These are phyloP conservation scores for Yponomeuta cagnagella DNA, from an alignment of 2,888 invertebrate genomes.

Conservation along the genomic window DNA sequence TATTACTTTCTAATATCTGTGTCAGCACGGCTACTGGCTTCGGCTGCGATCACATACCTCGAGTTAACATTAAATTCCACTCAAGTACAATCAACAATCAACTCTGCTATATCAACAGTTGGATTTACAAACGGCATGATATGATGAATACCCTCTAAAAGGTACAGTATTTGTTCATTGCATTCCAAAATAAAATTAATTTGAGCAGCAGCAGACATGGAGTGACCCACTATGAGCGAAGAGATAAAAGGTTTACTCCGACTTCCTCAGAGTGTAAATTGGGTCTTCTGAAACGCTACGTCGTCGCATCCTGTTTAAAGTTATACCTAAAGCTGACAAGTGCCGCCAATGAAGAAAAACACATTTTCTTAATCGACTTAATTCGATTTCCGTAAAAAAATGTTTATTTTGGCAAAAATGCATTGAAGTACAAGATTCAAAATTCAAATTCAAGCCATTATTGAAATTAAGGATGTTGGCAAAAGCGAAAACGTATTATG, in stretches of 20 bases:
- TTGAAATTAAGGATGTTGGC: no score
- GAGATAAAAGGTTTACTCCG: neutral
- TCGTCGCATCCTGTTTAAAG: no score
- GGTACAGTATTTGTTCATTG: slow-evolving; percentile 34
- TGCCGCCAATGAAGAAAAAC: no score
- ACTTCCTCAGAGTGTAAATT: neutral
- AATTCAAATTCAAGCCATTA: no score
- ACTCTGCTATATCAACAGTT: neutral
- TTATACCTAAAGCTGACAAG: no score
- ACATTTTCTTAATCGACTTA: no score
- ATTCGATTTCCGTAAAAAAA: no score
- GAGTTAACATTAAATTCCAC: neutral
- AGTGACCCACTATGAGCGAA: neutral
- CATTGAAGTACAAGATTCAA: no score
- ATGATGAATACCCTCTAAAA: slow-evolving; percentile 1
- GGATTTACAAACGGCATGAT: neutral
- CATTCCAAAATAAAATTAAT: slow-evolving; percentile 37
- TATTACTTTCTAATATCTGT: neutral
- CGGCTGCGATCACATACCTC: neutral
- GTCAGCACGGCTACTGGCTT: neutral
- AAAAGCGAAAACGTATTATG: no score
- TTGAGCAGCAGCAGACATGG: slow-evolving; percentile 24
- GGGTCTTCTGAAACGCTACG: no score
- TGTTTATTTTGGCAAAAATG: no score
- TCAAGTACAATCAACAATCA: slow-evolving; percentile 1